A percentile compares a stretch with the other conserved stretches of the same genome.
These are phyloP conservation scores for Lysiphlebus fabarum DNA, from an alignment of 1,140 invertebrate species.

Conservation along the genomic window DNA sequence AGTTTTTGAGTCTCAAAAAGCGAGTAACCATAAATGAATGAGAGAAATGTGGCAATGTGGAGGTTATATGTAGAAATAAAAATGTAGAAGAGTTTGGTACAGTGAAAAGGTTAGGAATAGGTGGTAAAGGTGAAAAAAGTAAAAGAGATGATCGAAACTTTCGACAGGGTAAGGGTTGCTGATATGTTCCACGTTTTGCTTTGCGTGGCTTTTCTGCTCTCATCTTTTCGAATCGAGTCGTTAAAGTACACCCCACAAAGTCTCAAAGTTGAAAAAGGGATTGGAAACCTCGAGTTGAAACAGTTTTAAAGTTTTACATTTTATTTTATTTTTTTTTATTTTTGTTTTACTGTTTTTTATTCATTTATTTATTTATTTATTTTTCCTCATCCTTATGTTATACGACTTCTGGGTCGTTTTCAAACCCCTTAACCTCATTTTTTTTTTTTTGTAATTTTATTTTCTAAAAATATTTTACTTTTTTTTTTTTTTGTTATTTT, in stretches of 20 bases:
- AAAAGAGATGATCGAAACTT: slow-evolving; percentile 26
- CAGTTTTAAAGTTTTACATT: slow-evolving; percentile 20
- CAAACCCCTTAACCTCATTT: not conserved
- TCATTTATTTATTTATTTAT: too few species aligned
- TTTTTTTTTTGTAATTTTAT: not conserved
- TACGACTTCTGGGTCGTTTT: too few species aligned
- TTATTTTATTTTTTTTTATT: slow-evolving; percentile 8
- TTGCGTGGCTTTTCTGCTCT: slow-evolving; percentile 19
- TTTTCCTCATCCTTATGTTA: too few species aligned
- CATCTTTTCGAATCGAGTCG: slow-evolving; percentile 24
- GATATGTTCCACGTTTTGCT: slow-evolving; percentile 21
- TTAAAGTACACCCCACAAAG: slow-evolving; percentile 24
- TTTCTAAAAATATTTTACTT: not conserved
- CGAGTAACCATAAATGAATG: slow-evolving; percentile 2
- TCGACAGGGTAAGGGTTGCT: slow-evolving; percentile 9
- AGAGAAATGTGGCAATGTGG: not conserved
- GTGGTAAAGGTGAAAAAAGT: not conserved
- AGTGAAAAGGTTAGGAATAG: too few species aligned
- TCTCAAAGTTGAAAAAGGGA: slow-evolving; percentile 14
- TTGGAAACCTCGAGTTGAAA: slow-evolving; percentile 20
- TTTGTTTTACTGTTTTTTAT: not conserved
- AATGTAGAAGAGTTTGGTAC: not conserved
- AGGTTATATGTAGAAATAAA: slow-evolving; percentile 2
- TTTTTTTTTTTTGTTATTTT: not conserved
- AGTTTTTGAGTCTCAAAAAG: slow-evolving; percentile 20